Conservation (phyloP, 2,888 invertebrate species). For the Baronia brevicornis region DNA sequence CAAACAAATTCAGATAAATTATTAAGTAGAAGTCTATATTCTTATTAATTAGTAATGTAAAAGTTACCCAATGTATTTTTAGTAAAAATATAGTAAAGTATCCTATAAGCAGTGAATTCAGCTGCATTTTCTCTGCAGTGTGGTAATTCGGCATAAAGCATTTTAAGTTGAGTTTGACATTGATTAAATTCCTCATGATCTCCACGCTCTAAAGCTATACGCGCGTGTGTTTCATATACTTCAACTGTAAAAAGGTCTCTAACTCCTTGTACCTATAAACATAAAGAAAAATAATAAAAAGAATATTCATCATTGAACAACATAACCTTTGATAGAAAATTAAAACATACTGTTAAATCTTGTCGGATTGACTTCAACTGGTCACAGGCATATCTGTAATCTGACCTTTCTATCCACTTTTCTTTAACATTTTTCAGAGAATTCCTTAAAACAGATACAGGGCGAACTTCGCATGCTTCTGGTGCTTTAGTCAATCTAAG, state of each 20-base stretch:
- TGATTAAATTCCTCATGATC: slow-evolving; percentile 99
- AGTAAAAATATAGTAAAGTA: slow-evolving; percentile 98
- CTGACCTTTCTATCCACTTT: slow-evolving; percentile 91
- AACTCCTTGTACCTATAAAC: slow-evolving; percentile 92
- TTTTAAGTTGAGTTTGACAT: slow-evolving; percentile 98
- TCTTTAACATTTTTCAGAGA: slow-evolving; percentile 93
- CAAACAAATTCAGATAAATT: slow-evolving; percentile 16
- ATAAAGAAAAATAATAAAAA: slow-evolving; percentile 9
- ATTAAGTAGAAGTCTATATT: neutral
- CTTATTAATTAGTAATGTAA: neutral
- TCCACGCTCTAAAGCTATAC: slow-evolving; percentile 97
- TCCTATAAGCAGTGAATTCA: slow-evolving; percentile 97
- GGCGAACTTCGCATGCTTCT: slow-evolving; percentile 92
- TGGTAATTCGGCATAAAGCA: slow-evolving; percentile 90
- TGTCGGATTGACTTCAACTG: slow-evolving; percentile 99
- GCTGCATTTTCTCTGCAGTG: slow-evolving; percentile 81
- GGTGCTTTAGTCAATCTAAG: slow-evolving; percentile 97
- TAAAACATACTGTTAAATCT: slow-evolving; percentile 92
- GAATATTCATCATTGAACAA: slow-evolving; percentile 5
- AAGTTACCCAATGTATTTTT: slow-evolving; percentile 92
- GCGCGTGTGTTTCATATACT: slow-evolving; percentile 99
- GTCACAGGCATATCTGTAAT: slow-evolving; percentile 98
- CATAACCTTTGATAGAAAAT: slow-evolving; percentile 1
- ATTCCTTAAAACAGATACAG: slow-evolving; percentile 87
- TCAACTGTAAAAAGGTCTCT: slow-evolving; percentile 96